Conservation (phyloP, 2,113 vertebrate genomes). For the Dolichallabes microphthalmus region DNA sequence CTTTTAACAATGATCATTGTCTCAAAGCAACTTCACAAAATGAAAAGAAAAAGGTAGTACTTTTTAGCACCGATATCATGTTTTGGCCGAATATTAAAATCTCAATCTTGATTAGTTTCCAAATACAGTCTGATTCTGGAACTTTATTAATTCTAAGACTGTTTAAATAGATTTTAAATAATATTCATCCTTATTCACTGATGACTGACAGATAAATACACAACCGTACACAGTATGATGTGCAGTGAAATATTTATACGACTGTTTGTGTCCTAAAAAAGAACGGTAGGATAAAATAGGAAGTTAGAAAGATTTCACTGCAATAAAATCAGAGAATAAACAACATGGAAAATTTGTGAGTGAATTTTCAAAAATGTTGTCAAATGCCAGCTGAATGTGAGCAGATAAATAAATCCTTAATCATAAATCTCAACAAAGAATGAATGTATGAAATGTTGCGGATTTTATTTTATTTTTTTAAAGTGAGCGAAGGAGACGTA, state of each 20-base stretch:
- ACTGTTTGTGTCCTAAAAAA: no score
- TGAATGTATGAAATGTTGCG: background rate
- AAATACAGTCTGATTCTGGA: background rate
- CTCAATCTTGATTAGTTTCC: background rate
- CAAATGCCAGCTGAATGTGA: background rate
- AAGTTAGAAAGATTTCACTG: no score
- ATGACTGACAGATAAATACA: background rate
- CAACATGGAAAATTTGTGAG: background rate
- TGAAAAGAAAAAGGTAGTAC: no score
- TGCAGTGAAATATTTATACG: no score
- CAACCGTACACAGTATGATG: no score
- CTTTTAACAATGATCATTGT: no score
- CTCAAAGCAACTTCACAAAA: no score
- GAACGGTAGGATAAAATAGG: no score
- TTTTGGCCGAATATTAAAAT: background rate
- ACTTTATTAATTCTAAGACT: background rate
- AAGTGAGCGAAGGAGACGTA: no score
- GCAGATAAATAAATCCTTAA: background rate
- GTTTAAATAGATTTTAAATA: background rate
- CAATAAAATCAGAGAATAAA: background rate
- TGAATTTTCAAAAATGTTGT: background rate
- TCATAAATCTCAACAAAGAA: background rate
- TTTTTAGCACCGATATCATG: no score
- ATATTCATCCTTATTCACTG: background rate
- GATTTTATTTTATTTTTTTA: no score